Evolutionary conservation across 2,888 invertebrate species (phyloP), one percentile per base, ranked within the genome.

Genomic region (Thalpophila matura): DNA sequence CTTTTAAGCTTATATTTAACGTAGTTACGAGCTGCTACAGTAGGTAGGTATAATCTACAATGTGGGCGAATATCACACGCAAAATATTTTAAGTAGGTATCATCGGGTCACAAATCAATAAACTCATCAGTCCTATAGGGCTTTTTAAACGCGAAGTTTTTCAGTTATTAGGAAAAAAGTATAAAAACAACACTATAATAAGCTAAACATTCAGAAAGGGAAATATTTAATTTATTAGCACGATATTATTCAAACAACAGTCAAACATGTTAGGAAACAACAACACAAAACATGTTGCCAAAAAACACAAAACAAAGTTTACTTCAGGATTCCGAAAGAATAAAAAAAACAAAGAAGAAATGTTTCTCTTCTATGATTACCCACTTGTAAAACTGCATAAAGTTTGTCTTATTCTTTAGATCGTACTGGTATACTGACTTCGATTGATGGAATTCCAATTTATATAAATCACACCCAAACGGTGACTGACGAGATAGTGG

Each of bases 401-500:
- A 67, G 35, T 61, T 46, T 43, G 60, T 69, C 59, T n/a, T n/a
- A n/a, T n/a, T n/a, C 56, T 47, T 64, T 38, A 53, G 77, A 74
- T 65, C 60, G 60, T 69, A 14, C 16, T 18, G 43, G 46, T 54
- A 54, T 64, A 87, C 86, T 88, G 79, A 66, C 75, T 58, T 55
- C 58, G 57, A 46, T 35, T 31, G 33, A 40, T 31, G 42, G 46
- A 55, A 56, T 61, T 65, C 74, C 68, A 67, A 79, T 85, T 85
- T 91, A 89, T n/a, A n/a, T 91, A 91, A 91, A 89, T 87, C 86
- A 86, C 71, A 57, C 63, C 61, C 80, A 82, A 86, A 86, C 85
- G 68, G 38, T 67, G 66, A 62, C 75, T 81, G 79, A 79, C 74
- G 54, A 83, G 86, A 88, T 86, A 88, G 74, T 66, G 81, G 83